Evolutionary conservation across 2,888 invertebrate species (phyloP).

Genomic region (Cheilosia urbana): DNA sequence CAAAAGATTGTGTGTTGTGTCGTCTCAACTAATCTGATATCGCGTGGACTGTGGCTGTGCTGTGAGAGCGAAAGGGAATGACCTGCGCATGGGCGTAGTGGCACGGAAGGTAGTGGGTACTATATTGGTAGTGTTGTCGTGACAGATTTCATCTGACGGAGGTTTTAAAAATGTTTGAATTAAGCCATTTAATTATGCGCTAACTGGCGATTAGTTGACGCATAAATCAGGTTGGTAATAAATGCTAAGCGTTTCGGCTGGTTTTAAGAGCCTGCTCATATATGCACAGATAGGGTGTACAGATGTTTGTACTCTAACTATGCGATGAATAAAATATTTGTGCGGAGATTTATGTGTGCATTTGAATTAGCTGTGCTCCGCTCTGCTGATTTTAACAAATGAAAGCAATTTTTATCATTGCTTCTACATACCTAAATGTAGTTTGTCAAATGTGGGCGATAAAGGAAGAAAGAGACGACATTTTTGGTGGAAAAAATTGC

Average conservation of each 20-base stretch:
- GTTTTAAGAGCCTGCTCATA: neutral
- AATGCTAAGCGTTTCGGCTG: neutral
- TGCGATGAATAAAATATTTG: too few species aligned
- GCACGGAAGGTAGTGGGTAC: neutral
- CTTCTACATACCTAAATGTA: too few species aligned
- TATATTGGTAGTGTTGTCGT: slow-evolving; percentile 1
- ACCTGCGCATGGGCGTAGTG: slow-evolving; percentile 13
- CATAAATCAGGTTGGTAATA: slow-evolving; percentile 1
- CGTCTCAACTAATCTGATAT: slow-evolving; percentile 31
- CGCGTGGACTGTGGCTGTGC: neutral
- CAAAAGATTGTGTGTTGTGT: neutral
- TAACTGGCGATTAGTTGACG: neutral
- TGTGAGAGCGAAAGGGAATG: slow-evolving; percentile 3
- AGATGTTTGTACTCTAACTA: too few species aligned
- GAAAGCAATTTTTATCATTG: too few species aligned
- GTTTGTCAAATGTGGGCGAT: too few species aligned
- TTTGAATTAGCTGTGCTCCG: too few species aligned
- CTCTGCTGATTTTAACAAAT: too few species aligned
- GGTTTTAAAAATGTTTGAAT: neutral
- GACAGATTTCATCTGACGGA: neutral
- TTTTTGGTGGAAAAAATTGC: too few species aligned
- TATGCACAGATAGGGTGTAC: neutral
- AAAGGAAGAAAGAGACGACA: too few species aligned
- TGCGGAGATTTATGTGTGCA: slow-evolving; percentile 88
- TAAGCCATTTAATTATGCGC: neutral